Conservation (phyloP, 2,113 vertebrate species). For the Narcine bancroftii region DNA sequence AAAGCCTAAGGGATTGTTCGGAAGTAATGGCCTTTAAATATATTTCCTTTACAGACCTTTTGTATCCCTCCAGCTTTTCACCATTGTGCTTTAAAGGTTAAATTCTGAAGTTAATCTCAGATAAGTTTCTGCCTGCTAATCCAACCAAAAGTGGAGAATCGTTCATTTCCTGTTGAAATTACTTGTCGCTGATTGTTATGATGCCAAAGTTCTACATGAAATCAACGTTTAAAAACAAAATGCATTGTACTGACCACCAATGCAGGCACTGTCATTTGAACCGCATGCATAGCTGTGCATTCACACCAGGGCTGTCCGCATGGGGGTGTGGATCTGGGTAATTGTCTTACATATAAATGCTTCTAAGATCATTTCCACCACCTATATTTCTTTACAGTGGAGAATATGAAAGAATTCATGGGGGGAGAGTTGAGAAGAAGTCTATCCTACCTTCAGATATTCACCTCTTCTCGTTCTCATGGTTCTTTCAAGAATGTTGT, state of each 20-base stretch:
- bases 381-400: too few relatives aligned
- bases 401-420: too few relatives aligned
- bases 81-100: background rate
- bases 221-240: too few relatives aligned
- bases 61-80: background rate
- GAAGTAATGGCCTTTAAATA: slow-evolving; percentile 11
- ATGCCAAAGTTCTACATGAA: background rate
- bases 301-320: background rate
- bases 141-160: background rate
- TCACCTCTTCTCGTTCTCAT: too few relatives aligned
- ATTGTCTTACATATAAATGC: too few relatives aligned
- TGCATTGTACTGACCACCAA: background rate
- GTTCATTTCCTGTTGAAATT: background rate
- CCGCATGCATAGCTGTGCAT: background rate
- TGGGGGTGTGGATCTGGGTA: too few relatives aligned
- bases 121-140: background rate
- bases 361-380: too few relatives aligned
- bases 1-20: background rate
- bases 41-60: background rate
- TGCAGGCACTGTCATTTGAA: background rate
- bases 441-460: too few relatives aligned
- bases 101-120: background rate
- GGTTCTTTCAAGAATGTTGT: too few relatives aligned
- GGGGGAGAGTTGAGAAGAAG: too few relatives aligned
- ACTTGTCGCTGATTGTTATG: background rate